Evolutionary conservation across 2,888 invertebrate genomes (phyloP).

Genomic region (Diogma glabrata): DNA sequence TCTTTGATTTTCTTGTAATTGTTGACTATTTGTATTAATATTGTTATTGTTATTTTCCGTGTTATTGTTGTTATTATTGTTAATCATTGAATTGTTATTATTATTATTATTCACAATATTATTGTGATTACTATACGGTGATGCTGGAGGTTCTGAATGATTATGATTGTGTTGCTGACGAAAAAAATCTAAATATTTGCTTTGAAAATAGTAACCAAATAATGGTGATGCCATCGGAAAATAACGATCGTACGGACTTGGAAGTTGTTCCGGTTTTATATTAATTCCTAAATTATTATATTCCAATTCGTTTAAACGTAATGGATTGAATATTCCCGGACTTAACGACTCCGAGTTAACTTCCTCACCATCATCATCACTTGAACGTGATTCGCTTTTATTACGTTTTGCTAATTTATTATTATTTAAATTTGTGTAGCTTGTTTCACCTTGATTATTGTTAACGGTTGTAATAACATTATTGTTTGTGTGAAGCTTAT

Average conservation of each 20-base stretch:
- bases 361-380: slow-evolving; percentile 25
- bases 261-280: slow-evolving; percentile 36
- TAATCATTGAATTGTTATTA: slow-evolving; percentile 17
- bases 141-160: slow-evolving; percentile 21
- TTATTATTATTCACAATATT: slow-evolving; percentile 19
- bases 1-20: slow-evolving; percentile 14
- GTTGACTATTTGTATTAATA: slow-evolving; percentile 3
- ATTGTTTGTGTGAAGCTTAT: slow-evolving; percentile 53
- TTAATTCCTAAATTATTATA: slow-evolving; percentile 31
- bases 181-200: slow-evolving; percentile 48
- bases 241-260: slow-evolving; percentile 35
- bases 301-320: slow-evolving; percentile 25
- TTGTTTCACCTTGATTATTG: slow-evolving; percentile 24
- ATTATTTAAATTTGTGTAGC: slow-evolving; percentile 9
- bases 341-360: slow-evolving; percentile 24
- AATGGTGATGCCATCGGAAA: slow-evolving; percentile 35
- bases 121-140: slow-evolving; percentile 27
- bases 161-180: slow-evolving; percentile 25
- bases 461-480: slow-evolving; percentile 34
- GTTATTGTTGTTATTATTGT: slow-evolving; percentile 19
- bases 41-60: slow-evolving; percentile 11
- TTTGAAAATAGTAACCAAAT: slow-evolving; percentile 49
- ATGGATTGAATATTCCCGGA: slow-evolving; percentile 31
- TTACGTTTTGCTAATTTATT: not conserved
- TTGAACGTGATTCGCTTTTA: not conserved